These are phyloP conservation scores for Rhingia campestris DNA, from an alignment of 2,888 invertebrate genomes.

Conservation along the genomic window DNA sequence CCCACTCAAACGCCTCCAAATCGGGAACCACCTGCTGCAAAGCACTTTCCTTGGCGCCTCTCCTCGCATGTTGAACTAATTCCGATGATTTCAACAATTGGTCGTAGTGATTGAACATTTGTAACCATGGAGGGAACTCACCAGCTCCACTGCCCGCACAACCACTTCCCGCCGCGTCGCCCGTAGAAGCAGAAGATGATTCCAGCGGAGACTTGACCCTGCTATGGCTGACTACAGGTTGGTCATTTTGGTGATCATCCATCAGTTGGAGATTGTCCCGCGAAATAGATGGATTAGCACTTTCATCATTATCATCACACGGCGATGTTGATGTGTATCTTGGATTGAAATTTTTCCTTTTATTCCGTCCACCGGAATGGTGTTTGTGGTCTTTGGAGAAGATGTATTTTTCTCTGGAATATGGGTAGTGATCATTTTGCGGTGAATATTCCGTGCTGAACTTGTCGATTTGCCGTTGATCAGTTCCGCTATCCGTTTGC, in stretches of 20 bases:
- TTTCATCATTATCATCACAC: background rate
- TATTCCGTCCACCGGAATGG: slow-evolving; percentile 25
- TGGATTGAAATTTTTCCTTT: slow-evolving; percentile 64
- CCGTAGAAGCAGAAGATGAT: background rate
- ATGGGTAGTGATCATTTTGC: background rate
- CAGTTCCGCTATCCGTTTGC: background rate
- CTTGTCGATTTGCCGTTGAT: background rate
- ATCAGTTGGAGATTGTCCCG: background rate
- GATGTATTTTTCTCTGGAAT: background rate
- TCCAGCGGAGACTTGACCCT: slow-evolving; percentile 19
- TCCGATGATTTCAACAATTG: slow-evolving; percentile 32
- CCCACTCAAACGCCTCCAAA: slow-evolving; percentile 32
- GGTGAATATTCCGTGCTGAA: slow-evolving; percentile 3
- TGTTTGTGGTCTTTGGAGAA: background rate
- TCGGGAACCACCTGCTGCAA: background rate
- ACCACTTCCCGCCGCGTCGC: no score
- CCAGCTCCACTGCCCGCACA: background rate
- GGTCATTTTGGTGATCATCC: background rate
- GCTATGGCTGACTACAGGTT: background rate
- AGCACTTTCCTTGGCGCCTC: background rate
- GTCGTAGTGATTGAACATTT: slow-evolving; percentile 46
- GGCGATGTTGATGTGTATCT: slow-evolving; percentile 45
- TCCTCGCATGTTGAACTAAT: background rate
- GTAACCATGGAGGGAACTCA: slow-evolving; percentile 34
- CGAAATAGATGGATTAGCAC: background rate